Evolutionary conservation across 2,797 vertebrate genomes (phyloP), one percentile per base, ranked within the genome.

Genomic region (Pseudotriccus pelzelni): DNA sequence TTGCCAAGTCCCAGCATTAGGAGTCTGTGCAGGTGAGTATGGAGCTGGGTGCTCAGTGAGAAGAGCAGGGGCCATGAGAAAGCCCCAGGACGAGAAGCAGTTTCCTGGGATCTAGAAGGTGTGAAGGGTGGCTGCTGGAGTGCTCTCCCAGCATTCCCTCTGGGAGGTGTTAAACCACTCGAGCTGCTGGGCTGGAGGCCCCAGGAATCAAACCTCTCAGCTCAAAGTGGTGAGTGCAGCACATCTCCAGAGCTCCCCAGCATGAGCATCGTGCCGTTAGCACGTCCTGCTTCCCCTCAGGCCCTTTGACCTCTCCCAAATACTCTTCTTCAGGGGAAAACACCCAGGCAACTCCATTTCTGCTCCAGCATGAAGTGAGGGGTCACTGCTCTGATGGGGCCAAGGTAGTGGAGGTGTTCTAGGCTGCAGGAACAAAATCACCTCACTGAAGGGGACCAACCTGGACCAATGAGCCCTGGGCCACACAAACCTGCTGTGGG

Each of bases 401-500:
- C 23, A 34, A 15, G 13, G 37, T 14, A 25, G 3, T 10, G 16
- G 41, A 28, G 34, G 14, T 68, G 36, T 22, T 62, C 32, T 23
- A 36, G 44, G 34, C 60, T 70, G 78, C 28, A 83, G 72, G 83
- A 89, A 68, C 7, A 80, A 76, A 52, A 68, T 28, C 28, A 32
- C 1, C 0, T 7, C 4, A 0, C 34, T 32, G 72, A 25, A 70
- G 66, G 63, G 30, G 68, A 36, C 22, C 47, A 36, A 2, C 21
- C 43, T 6, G 43, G 73, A 10, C 22, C 36, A 41, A 1, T 2
- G 55, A 66, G 24, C 16, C 43, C 37, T 30, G 37, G 25, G 19
- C 14, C 67, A 43, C 8, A 2, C 36, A 63, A 15, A 63, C 22
- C 20, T 55, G 75, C 75, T 43, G 41, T 30, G 59, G 59, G 25